A percentile compares a stretch with the other conserved stretches of the same genome.
phyloP scores from a whole-genome alignment of 1,140 invertebrate species.

The Diabrotica virgifera region DNA sequence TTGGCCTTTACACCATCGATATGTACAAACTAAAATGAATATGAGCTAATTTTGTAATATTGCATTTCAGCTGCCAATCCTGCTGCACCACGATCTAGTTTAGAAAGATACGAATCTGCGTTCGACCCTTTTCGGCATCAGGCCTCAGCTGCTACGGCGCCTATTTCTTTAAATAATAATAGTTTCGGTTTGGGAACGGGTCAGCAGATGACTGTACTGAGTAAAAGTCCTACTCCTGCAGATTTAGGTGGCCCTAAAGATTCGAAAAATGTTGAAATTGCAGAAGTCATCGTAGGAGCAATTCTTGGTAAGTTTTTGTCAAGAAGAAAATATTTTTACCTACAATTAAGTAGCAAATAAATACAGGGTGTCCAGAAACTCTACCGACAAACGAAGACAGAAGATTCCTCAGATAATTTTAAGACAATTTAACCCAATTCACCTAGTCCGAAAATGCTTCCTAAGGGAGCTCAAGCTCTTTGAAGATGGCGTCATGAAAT shows the following conservation, averaged over 20 bases:
- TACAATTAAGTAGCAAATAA: too few relatives aligned
- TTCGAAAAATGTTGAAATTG: constrained; percentile 88
- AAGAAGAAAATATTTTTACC: background rate
- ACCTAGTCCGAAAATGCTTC: too few relatives aligned
- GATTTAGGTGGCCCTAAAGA: constrained; percentile 66
- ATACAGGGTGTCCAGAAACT: too few relatives aligned
- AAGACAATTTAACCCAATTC: too few relatives aligned
- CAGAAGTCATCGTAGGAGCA: constrained; percentile 93
- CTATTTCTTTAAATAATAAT: constrained; percentile 71
- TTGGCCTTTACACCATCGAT: too few relatives aligned
- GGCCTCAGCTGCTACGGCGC: constrained; percentile 64
- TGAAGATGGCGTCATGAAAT: too few relatives aligned
- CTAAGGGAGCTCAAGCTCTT: too few relatives aligned
- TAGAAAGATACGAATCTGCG: constrained; percentile 68
- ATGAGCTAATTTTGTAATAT: background rate
- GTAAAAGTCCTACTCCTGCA: constrained; percentile 82
- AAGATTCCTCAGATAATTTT: too few relatives aligned
- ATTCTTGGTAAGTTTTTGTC: constrained; percentile 72
- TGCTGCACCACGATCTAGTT: constrained; percentile 60
- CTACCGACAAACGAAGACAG: too few relatives aligned
- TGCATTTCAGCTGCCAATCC: constrained; percentile 54
- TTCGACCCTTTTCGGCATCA: constrained; percentile 73
- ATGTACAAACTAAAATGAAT: too few relatives aligned
- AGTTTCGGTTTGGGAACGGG: constrained; percentile 75
- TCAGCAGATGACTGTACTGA: constrained; percentile 73